Evolutionary conservation across 2,113 vertebrate species (phyloP).

Genomic region (Pygoscelis antarcticus): DNA sequence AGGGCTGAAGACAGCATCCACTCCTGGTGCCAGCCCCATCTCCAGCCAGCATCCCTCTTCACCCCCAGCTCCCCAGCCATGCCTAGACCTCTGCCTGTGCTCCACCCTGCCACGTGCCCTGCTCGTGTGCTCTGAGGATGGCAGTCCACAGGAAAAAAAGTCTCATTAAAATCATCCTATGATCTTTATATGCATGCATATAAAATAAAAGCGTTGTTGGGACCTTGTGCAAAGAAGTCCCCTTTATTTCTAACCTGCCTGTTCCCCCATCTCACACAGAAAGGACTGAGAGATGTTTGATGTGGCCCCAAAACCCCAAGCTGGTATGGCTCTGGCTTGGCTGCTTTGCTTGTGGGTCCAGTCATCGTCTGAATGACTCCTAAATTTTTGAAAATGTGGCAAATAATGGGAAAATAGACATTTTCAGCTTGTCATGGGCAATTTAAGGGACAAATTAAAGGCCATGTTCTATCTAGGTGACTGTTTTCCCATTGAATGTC

Average conservation of each 20-base stretch:
- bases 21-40: not conserved
- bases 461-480: not conserved
- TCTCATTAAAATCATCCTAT: not conserved
- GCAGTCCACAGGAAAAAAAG: not conserved
- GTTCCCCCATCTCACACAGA: not conserved
- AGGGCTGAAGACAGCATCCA: not conserved
- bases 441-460: not conserved
- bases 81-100: not conserved
- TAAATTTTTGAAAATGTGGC: not conserved
- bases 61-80: not conserved
- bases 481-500: not conserved
- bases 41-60: not conserved
- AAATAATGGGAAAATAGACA: not conserved
- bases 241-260: not conserved
- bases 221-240: not conserved
- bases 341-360: not conserved
- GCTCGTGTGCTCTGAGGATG: not conserved
- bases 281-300: not conserved
- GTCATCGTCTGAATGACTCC: not conserved
- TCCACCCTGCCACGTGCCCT: not conserved
- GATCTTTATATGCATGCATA: not conserved
- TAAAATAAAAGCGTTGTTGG: not conserved
- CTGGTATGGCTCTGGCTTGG: not conserved
- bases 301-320: not conserved
- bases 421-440: not conserved